Conservation (phyloP, 2,113 vertebrate genomes). For the Sylvietta virens region DNA sequence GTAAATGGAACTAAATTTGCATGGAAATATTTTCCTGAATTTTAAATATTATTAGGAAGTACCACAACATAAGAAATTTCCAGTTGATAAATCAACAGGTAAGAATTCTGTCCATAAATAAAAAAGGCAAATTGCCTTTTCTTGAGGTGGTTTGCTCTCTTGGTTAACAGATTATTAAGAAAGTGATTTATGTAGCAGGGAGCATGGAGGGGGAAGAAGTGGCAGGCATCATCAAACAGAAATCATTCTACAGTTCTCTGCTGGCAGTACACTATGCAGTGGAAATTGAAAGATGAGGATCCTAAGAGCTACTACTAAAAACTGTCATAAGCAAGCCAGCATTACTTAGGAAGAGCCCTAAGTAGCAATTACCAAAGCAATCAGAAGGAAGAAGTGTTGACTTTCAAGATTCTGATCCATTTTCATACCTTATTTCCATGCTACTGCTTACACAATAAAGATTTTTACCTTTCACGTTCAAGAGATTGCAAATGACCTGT, state of each 20-base stretch:
- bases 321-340: not conserved
- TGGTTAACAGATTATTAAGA: not conserved
- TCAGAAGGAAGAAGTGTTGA: not conserved
- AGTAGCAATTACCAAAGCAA: not conserved
- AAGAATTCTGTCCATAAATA: not conserved
- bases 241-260: not conserved
- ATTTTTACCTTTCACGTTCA: not conserved
- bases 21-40: not conserved
- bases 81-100: not conserved
- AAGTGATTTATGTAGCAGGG: not conserved
- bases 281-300: not conserved
- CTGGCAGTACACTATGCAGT: not conserved
- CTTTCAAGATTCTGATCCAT: not conserved
- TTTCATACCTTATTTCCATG: conserved; percentile 3
- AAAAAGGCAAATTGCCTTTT: not conserved
- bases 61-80: not conserved
- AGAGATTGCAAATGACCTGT: conserved; percentile 23
- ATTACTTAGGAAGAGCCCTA: not conserved
- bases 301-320: not conserved
- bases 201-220: not conserved
- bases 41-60: not conserved
- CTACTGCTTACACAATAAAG: not conserved
- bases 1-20: not conserved
- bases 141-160: not conserved
- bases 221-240: not conserved